These are phyloP conservation scores for Lysandra coridon DNA, from an alignment of 2,888 invertebrate species.

Conservation along the genomic window DNA sequence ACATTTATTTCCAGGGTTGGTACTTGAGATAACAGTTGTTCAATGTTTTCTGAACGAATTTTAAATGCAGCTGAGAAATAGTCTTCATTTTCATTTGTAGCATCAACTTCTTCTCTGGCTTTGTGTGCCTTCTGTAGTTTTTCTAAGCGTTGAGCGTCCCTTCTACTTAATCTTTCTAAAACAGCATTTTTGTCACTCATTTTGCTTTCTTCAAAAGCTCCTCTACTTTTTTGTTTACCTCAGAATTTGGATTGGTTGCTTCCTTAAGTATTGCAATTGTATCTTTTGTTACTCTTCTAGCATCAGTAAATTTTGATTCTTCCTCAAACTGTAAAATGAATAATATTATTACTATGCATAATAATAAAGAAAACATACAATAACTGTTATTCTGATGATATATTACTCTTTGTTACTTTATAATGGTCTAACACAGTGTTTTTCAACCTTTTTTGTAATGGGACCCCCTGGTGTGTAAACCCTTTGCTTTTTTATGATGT, in stretches of 20 bases:
- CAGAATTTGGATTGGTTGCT: conserved; percentile 69
- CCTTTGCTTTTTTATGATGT: too few species aligned
- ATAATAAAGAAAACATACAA: background rate
- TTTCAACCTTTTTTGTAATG: background rate
- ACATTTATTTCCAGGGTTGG: conserved; percentile 73
- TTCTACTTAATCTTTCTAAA: conserved; percentile 72
- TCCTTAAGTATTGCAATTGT: conserved; percentile 68
- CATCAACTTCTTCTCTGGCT: conserved; percentile 81
- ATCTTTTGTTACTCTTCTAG: conserved; percentile 55
- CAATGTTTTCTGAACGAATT: conserved; percentile 83
- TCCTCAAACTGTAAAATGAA: conserved; percentile 61
- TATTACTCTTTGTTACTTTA: background rate
- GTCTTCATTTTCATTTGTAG: conserved; percentile 84
- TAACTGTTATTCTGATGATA: background rate
- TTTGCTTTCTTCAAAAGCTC: conserved; percentile 69
- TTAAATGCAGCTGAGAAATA: conserved; percentile 86
- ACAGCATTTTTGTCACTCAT: conserved; percentile 71
- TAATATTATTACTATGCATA: background rate
- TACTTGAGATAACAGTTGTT: conserved; percentile 79
- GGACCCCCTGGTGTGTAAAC: too few species aligned
- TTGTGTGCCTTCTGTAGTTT: conserved; percentile 84
- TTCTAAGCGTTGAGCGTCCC: conserved; percentile 84
- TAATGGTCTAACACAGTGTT: background rate
- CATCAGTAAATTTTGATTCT: conserved; percentile 61
- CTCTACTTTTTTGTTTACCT: conserved; percentile 69